These are phyloP conservation scores for Hemicentrotus pulcherrimus DNA, from an alignment of 35 echinoderm and acorn worm genomes.

Conservation along the genomic window DNA sequence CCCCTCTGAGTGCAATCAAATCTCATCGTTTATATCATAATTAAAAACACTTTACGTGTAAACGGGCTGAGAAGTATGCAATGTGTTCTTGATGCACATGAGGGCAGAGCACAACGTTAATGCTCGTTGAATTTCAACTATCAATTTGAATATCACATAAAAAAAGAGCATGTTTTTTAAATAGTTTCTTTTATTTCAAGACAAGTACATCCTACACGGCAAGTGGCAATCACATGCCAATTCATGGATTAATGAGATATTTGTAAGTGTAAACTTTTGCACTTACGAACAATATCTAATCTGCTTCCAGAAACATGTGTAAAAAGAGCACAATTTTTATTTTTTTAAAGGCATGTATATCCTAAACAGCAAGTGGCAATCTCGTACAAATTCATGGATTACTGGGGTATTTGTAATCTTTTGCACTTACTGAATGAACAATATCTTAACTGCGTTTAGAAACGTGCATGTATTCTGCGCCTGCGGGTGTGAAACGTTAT, in stretches of 20 bases:
- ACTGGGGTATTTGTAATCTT: too few relatives aligned
- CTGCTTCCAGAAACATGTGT: background rate
- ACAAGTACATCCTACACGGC: background rate
- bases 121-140: background rate
- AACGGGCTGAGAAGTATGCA: background rate
- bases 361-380: too few relatives aligned
- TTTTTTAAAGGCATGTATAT: too few relatives aligned
- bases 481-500: too few relatives aligned
- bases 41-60: background rate
- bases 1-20: background rate
- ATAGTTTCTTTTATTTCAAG: too few relatives aligned
- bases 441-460: too few relatives aligned
- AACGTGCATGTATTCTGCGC: too few relatives aligned
- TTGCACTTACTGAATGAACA: too few relatives aligned
- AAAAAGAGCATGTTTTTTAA: background rate
- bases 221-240: background rate
- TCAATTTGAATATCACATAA: background rate
- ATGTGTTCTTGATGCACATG: background rate
- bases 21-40: background rate
- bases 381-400: too few relatives aligned
- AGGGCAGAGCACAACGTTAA: background rate
- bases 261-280: background rate
- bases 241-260: background rate
- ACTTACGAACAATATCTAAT: background rate
- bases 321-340: background rate